Evolutionary conservation across 2,113 vertebrate species (phyloP), one percentile per base, ranked within the genome.

Genomic region (Pogonocichla stellata): DNA sequence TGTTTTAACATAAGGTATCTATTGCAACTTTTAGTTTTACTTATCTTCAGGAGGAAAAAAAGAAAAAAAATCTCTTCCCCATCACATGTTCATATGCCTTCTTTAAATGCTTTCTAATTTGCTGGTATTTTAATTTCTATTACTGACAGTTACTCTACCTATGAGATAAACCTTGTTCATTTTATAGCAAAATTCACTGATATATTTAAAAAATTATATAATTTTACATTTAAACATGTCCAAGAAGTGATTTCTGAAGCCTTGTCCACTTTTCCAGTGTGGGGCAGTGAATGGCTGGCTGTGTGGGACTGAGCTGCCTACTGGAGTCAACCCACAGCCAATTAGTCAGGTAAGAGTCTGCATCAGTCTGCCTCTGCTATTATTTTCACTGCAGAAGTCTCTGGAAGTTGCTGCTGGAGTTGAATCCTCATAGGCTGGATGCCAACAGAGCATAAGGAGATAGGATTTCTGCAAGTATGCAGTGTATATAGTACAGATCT

Each of bases 231-330:
- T 80, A 61, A 71, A 6, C 33, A 48, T 31, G 6, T 87, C 57
- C 36, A 62, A n/a, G 10, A 51, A 66, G 8, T 12, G 7, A 9
- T 74, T 91, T 84, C 40, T 61, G 48, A 80, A 34, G 4, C 9
- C 12, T 62, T 67, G 18, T 28, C 57, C 9, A 10, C 8, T 61
- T 93, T 77, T 80, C n/a, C 29, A 40, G 10, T 15, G 19, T 0
- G 0, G 22, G 5, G 9, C 6, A n/a, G 9, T 31, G 18, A 47
- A 26, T 66, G 42, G 72, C 7, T 0, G 7, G 7, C 25, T 61
- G 16, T 56, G 53, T 25, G 25, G 24, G 47, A 42, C 45, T 65
- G 40, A 69, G 31, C 31, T 82, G 54, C 38, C 20, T 48, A 5
- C 16, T 34, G 28, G 10, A 31, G 13, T 24, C 43, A 69, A 78